Conservation (phyloP, 2,888 invertebrate species). For the Anthophora plumipes region DNA sequence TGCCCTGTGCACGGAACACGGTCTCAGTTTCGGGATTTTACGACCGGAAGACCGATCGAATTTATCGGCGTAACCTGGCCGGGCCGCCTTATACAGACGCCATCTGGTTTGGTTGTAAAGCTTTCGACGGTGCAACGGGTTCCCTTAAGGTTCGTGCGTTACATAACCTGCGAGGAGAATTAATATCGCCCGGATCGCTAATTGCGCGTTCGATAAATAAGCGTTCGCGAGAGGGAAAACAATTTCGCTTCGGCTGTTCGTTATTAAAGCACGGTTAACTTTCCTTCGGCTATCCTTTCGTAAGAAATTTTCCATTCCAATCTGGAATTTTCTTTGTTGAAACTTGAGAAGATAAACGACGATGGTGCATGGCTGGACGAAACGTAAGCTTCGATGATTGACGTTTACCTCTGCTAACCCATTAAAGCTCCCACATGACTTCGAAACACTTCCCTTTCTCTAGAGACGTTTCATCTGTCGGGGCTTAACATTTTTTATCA, state of each 20-base stretch:
- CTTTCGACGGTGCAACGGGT: conserved; percentile 27
- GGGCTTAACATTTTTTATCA: conserved; percentile 53
- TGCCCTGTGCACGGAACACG: background rate
- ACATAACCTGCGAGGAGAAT: conserved; percentile 29
- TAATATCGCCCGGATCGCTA: conserved; percentile 47
- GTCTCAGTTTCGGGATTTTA: conserved; percentile 36
- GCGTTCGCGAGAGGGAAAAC: conserved; percentile 24
- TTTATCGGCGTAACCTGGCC: conserved; percentile 40
- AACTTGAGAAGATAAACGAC: no score
- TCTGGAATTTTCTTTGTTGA: no score
- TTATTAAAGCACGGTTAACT: conserved; percentile 23
- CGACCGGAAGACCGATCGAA: conserved; percentile 51
- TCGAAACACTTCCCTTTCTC: background rate
- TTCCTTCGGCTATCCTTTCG: no score
- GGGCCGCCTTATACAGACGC: conserved; percentile 32
- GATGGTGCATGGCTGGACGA: no score
- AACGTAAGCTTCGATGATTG: no score
- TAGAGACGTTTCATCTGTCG: conserved; percentile 31
- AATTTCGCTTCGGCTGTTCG: conserved; percentile 12
- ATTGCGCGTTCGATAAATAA: conserved; percentile 52
- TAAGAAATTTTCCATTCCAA: no score
- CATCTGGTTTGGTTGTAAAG: conserved; percentile 60
- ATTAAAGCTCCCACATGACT: no score
- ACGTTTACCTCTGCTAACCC: no score
- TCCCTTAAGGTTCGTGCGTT: background rate